Evolutionary conservation across 2,888 invertebrate genomes (phyloP).

Genomic region (Calephelis perditalis): DNA sequence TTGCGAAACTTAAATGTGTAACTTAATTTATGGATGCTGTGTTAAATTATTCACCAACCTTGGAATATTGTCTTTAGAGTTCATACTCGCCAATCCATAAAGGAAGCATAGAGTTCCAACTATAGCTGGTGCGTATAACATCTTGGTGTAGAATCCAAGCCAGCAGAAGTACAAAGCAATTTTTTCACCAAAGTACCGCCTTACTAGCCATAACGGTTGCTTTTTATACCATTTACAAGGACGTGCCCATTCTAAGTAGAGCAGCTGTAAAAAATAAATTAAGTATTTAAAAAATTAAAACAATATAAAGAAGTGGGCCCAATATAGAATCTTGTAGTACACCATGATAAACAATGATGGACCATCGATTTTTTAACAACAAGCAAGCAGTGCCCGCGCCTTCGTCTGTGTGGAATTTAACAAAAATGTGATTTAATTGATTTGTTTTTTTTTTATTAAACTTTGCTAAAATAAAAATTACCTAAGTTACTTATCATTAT

Average conservation of each 20-base stretch:
- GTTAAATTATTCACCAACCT: slow-evolving; percentile 54
- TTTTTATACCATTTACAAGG: slow-evolving; percentile 94
- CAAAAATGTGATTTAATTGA: too few relatives aligned
- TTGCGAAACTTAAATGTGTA: too few relatives aligned
- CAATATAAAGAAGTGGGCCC: too few relatives aligned
- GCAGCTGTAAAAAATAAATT: slow-evolving; percentile 82
- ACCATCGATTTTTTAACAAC: too few relatives aligned
- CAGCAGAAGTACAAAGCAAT: slow-evolving; percentile 95
- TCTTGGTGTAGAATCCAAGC: slow-evolving; percentile 95
- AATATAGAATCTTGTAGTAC: too few relatives aligned
- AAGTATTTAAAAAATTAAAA: too few relatives aligned
- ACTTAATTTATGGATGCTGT: not conserved
- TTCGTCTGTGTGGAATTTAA: too few relatives aligned
- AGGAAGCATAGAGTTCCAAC: slow-evolving; percentile 92
- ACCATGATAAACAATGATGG: too few relatives aligned
- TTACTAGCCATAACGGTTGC: slow-evolving; percentile 93
- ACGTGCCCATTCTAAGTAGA: slow-evolving; percentile 96
- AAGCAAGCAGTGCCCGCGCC: too few relatives aligned
- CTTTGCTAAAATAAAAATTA: too few relatives aligned
- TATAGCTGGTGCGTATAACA: slow-evolving; percentile 91
- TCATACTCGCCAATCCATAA: slow-evolving; percentile 90
- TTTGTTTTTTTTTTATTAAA: too few relatives aligned
- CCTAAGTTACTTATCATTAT: too few relatives aligned
- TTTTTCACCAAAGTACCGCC: slow-evolving; percentile 95
- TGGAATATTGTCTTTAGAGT: slow-evolving; percentile 90